Conservation (phyloP, 1,140 invertebrate species). For the Helicoverpa armigera region DNA sequence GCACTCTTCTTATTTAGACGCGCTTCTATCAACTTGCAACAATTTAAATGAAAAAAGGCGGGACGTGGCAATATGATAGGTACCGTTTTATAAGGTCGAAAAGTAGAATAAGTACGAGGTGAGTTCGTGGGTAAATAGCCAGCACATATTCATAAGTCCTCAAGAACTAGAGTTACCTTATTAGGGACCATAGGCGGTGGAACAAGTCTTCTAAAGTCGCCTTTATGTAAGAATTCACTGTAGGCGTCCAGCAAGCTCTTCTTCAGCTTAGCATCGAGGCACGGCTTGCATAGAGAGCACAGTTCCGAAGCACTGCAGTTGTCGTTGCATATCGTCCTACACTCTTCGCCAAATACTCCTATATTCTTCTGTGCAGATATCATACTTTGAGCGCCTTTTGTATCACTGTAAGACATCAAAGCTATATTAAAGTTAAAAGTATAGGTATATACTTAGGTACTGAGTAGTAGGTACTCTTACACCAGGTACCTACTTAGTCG, state of each 20-base stretch:
- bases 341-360: constrained; percentile 91
- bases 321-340: constrained; percentile 88
- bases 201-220: constrained; percentile 93
- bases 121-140: too few species aligned
- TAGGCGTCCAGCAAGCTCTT: constrained; percentile 90
- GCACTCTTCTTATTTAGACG: too few species aligned
- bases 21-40: too few species aligned
- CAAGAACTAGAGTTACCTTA: constrained; percentile 65
- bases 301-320: constrained; percentile 87
- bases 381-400: constrained; percentile 88
- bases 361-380: constrained; percentile 93
- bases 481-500: too few species aligned
- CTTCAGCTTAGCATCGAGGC: constrained; percentile 89
- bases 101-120: too few species aligned
- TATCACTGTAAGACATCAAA: constrained; percentile 56
- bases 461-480: too few species aligned
- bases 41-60: too few species aligned
- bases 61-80: too few species aligned
- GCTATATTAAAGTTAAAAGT: too few species aligned
- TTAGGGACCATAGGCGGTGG: constrained; percentile 90
- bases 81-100: too few species aligned
- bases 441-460: too few species aligned
- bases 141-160: too few species aligned
- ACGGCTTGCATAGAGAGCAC: constrained; percentile 94
- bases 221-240: constrained; percentile 92